Evolutionary conservation across 1,140 invertebrate species (phyloP).

Genomic region (Anastrepha ludens): DNA sequence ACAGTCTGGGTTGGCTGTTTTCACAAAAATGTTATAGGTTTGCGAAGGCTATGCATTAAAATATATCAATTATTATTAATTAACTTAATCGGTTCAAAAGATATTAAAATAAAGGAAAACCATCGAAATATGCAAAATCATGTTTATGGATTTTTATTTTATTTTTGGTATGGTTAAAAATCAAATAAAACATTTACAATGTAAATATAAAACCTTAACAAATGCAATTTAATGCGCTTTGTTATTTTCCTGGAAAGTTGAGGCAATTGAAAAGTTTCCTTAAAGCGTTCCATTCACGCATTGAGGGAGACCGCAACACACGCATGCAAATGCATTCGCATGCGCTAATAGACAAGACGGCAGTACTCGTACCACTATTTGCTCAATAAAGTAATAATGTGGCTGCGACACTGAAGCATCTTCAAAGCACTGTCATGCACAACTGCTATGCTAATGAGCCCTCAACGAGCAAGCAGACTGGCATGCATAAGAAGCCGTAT

Average conservation of each 20-base stretch:
- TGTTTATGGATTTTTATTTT: too few species aligned
- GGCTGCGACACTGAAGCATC: neutral
- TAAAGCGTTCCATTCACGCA: neutral
- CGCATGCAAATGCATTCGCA: neutral
- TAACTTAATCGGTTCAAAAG: too few species aligned
- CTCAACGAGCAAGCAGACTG: constrained; percentile 52
- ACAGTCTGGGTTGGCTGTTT: too few species aligned
- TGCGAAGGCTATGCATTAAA: too few species aligned
- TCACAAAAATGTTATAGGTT: too few species aligned
- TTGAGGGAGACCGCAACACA: neutral
- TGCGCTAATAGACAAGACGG: neutral
- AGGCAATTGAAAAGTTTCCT: neutral
- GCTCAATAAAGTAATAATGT: constrained; percentile 1
- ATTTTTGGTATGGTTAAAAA: too few species aligned
- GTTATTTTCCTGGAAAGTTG: constrained; percentile 66
- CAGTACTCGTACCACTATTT: neutral
- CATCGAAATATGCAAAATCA: too few species aligned
- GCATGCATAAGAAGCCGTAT: neutral
- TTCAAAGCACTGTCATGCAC: constrained; percentile 59
- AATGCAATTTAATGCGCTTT: constrained; percentile 67
- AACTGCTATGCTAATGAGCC: constrained; percentile 70
- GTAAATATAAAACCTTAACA: constrained; percentile 51
- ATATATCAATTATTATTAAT: too few species aligned
- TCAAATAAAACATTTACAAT: neutral
- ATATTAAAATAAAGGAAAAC: too few species aligned